A percentile compares a stretch with the other conserved stretches of the same genome.
Evolutionary conservation across 2,113 vertebrate genomes (phyloP).

Genomic region (Callopanchax toddi): DNA sequence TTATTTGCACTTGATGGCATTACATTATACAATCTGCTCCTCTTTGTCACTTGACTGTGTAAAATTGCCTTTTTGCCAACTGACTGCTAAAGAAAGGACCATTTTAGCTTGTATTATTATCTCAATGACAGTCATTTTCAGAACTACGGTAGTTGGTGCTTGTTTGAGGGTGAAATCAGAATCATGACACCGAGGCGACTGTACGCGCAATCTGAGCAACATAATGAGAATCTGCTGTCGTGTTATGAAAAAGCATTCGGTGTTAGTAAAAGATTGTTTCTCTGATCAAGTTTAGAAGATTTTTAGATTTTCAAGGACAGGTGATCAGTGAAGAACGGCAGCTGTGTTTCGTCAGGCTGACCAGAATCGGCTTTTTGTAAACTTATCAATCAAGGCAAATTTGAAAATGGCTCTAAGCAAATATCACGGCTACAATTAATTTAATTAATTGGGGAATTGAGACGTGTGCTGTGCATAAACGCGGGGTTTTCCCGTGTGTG

Average conservation of each 20-base stretch:
- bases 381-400: slow-evolving; percentile 59
- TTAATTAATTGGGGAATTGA: slow-evolving; percentile 44
- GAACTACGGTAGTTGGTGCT: slow-evolving; percentile 5
- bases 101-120: slow-evolving; percentile 35
- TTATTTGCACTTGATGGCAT: slow-evolving; percentile 22
- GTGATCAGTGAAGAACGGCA: neutral
- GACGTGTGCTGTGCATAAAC: slow-evolving; percentile 18
- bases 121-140: slow-evolving; percentile 34
- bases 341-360: slow-evolving; percentile 2
- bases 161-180: slow-evolving; percentile 36
- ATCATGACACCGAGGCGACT: slow-evolving; percentile 34
- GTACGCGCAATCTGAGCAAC: slow-evolving; percentile 5
- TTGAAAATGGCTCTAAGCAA: slow-evolving; percentile 49
- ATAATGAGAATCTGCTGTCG: neutral
- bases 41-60: slow-evolving; percentile 14
- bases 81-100: slow-evolving; percentile 17
- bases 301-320: neutral
- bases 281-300: slow-evolving; percentile 3
- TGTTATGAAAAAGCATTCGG: slow-evolving; percentile 7
- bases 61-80: slow-evolving; percentile 32
- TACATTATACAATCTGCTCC: slow-evolving; percentile 9
- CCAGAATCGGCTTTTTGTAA: slow-evolving; percentile 46
- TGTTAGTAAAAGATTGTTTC: slow-evolving; percentile 8
- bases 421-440: slow-evolving; percentile 41
- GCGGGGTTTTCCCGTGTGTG: neutral